Conservation (phyloP, 2,888 invertebrate species). For the Theodoxus fluviatilis region DNA sequence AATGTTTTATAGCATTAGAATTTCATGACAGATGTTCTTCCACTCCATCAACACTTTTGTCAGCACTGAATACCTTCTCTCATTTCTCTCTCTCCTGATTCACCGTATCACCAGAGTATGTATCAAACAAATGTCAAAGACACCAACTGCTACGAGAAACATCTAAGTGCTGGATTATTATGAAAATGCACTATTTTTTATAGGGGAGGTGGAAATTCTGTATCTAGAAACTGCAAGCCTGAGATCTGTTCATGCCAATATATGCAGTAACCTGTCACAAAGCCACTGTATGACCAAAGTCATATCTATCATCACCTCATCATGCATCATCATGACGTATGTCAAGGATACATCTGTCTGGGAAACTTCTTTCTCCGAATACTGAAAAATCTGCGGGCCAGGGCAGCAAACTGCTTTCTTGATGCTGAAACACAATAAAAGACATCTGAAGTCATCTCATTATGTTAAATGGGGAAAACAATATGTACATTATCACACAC, state of each 20-base stretch:
- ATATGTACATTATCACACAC: not conserved
- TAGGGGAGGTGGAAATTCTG: not conserved
- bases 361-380: conserved; percentile 56
- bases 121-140: no score
- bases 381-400: conserved; percentile 61
- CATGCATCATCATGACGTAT: not conserved
- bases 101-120: no score
- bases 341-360: conserved; percentile 51
- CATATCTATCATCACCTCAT: not conserved
- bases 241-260: no score
- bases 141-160: no score
- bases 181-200: not conserved
- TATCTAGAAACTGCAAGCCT: no score
- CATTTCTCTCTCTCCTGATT: no score
- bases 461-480: not conserved
- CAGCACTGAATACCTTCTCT: not conserved
- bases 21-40: not conserved
- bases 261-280: no score
- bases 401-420: conserved; percentile 58
- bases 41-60: not conserved
- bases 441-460: not conserved
- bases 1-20: not conserved
- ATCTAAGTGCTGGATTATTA: not conserved
- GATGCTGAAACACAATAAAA: conserved; percentile 50
- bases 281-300: no score